Conservation (phyloP, 2,888 invertebrate genomes). For the Periphyllus acericola region DNA sequence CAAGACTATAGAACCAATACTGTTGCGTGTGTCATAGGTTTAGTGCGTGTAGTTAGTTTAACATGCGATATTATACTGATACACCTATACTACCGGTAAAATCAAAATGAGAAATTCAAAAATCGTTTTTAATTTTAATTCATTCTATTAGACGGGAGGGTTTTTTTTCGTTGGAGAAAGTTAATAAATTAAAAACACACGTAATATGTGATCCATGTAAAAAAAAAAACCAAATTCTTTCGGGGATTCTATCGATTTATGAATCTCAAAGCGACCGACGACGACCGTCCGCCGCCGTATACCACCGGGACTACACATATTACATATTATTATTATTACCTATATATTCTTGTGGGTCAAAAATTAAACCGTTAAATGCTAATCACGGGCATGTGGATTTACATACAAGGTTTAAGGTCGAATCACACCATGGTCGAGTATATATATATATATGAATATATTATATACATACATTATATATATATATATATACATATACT, state of each 20-base stretch:
- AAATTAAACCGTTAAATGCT: no score
- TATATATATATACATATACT: no score
- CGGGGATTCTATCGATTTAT: conserved; percentile 7
- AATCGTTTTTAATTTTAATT: conserved; percentile 16
- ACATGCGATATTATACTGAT: neutral
- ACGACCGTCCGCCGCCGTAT: neutral
- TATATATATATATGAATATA: no score
- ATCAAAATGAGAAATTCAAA: conserved; percentile 29
- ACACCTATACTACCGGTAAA: conserved; percentile 1
- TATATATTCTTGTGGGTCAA: no score
- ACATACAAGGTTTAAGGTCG: no score
- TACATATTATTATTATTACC: no score
- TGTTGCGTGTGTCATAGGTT: neutral
- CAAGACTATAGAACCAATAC: no score
- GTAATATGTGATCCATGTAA: neutral
- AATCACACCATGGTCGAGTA: no score
- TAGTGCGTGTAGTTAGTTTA: neutral
- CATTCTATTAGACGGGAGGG: neutral
- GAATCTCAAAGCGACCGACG: neutral
- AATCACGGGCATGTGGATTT: no score
- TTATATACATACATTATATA: no score
- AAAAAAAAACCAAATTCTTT: conserved; percentile 35
- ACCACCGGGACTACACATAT: no score
- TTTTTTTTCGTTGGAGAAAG: conserved; percentile 12
- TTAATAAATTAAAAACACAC: conserved; percentile 29